These are phyloP conservation scores for Nematostella vectensis DNA, from an alignment of 92 coral and sea anemone species.

Conservation along the genomic window DNA sequence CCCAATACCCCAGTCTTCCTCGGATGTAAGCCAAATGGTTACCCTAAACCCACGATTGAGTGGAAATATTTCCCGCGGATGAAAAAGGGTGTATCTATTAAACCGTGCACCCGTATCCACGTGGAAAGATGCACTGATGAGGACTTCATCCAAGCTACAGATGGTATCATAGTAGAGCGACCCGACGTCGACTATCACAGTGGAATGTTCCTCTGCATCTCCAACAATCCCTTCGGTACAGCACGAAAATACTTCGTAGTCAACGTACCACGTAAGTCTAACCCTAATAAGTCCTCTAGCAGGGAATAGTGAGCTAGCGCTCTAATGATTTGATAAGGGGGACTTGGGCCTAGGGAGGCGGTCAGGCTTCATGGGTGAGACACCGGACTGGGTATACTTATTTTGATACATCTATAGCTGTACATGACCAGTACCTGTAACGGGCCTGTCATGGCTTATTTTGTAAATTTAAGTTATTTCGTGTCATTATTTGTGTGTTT, in stretches of 20 bases:
- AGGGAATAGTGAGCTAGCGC: no score
- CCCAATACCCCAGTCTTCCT: not conserved
- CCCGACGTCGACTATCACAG: slow-evolving; percentile 8
- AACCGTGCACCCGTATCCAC: slow-evolving; percentile 2
- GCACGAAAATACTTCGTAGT: slow-evolving; percentile 6
- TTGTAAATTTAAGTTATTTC: no score
- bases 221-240: slow-evolving; percentile 9
- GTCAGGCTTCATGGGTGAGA: no score
- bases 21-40: slow-evolving; percentile 7
- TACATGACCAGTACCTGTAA: no score
- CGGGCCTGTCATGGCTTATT: no score
- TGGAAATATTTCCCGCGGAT: no score
- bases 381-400: no score
- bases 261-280: not conserved
- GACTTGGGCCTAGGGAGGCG: no score
- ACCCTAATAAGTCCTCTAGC: no score
- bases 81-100: slow-evolving; percentile 10
- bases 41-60: slow-evolving; percentile 13
- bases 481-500: no score
- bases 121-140: not conserved
- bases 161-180: not conserved
- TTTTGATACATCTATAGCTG: no score
- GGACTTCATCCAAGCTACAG: not conserved
- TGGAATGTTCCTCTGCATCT: slow-evolving; percentile 11
- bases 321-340: no score